These are phyloP conservation scores for Phymastichus coffea DNA, from an alignment of 1,140 invertebrate genomes.

Conservation along the genomic window DNA sequence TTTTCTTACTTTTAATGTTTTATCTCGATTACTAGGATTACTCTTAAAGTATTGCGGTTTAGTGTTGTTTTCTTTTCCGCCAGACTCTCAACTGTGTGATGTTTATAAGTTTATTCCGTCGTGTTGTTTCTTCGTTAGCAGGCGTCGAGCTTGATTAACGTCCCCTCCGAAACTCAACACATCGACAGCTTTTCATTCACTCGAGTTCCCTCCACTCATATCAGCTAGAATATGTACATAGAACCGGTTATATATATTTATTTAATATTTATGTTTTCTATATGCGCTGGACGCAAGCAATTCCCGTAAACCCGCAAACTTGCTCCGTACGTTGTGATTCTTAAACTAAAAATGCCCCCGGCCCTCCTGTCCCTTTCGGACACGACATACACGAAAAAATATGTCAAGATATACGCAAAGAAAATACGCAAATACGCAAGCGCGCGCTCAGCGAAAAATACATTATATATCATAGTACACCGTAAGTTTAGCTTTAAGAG, in stretches of 20 bases:
- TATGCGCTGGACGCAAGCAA: constrained; percentile 54
- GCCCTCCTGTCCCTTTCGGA: background rate
- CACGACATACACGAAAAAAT: background rate
- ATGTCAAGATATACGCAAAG: constrained; percentile 5
- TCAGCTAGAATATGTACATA: constrained; percentile 45
- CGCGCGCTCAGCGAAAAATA: constrained; percentile 24
- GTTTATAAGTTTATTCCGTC: too few species aligned
- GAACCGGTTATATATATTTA: constrained; percentile 50
- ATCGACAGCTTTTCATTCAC: background rate
- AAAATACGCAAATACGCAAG: constrained; percentile 6
- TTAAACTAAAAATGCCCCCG: background rate
- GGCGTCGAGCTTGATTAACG: too few species aligned
- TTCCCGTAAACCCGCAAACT: constrained; percentile 45
- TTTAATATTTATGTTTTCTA: constrained; percentile 50
- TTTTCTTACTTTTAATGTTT: background rate
- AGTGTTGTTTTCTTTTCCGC: background rate
- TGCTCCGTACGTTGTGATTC: constrained; percentile 31
- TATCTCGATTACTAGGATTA: background rate
- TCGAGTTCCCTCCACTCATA: constrained; percentile 11
- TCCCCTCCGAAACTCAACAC: constrained; percentile 8
- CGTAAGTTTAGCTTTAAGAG: too few species aligned
- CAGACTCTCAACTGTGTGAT: too few species aligned
- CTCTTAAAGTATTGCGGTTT: constrained; percentile 5
- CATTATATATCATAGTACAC: constrained; percentile 31
- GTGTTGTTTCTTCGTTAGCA: too few species aligned